Percentiles rank a stretch among this genome's conserved stretches.
These are phyloP conservation scores for Dolichoris vasculosae DNA, from an alignment of 1,140 invertebrate species.

Conservation along the genomic window DNA sequence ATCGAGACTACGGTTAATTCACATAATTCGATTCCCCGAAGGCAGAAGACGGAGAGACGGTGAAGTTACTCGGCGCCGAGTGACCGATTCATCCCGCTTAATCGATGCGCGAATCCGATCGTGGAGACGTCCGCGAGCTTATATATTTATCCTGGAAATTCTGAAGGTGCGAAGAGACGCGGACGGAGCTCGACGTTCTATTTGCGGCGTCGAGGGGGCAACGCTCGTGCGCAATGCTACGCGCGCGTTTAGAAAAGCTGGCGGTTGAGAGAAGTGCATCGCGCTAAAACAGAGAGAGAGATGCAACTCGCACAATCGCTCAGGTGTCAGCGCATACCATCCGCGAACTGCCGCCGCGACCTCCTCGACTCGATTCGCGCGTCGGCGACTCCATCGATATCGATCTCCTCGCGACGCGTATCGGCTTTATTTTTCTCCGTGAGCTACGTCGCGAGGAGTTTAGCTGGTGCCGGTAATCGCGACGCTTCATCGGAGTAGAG, in stretches of 20 bases:
- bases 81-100: background rate
- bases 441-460: background rate
- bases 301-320: background rate
- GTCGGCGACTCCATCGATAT: too few relatives aligned
- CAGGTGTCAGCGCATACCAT: constrained; percentile 12
- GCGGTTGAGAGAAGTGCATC: background rate
- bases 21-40: too few relatives aligned
- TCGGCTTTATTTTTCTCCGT: background rate
- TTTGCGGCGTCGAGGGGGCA: constrained; percentile 42
- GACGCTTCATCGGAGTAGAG: background rate
- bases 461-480: background rate
- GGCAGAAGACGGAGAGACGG: background rate
- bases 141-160: constrained; percentile 40
- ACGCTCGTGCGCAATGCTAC: constrained; percentile 38
- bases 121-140: too few relatives aligned
- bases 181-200: constrained; percentile 24
- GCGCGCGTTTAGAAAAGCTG: background rate
- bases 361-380: too few relatives aligned
- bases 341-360: too few relatives aligned
- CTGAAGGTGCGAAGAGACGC: constrained; percentile 40
- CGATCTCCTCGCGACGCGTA: background rate
- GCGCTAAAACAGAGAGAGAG: background rate
- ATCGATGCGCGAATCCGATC: background rate
- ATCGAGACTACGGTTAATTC: too few relatives aligned
- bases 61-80: background rate